Evolutionary conservation across 92 coral and sea anemone genomes (phyloP), one percentile per base, ranked within the genome.

Genomic region (Phenganax subtilis): DNA sequence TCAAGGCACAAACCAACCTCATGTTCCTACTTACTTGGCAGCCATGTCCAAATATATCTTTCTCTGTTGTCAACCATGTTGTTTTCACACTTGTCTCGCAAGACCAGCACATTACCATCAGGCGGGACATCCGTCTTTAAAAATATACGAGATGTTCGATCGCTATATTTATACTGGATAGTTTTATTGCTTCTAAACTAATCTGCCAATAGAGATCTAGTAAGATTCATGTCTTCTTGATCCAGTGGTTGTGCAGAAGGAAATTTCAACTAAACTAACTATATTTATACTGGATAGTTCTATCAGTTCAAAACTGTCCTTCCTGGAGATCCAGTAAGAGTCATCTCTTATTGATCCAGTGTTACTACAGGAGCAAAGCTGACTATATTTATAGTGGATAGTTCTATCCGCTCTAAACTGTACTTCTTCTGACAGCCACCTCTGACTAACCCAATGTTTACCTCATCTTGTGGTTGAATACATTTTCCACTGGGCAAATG

Each of bases 401-500:
- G 5, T 5, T 37, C 47, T 37, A 5, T 37, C 47, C 2, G 47
- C 5, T 37, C 47, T 37, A 5, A 37, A 37, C 47, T 5, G 47
- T 37, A 37, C 47, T 37, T 37, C 47, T 5, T 37, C 2, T 37
- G 47, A 37, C 2, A 37, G 47, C 47, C 47, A 37, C 47, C 67
- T 61, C 28, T 6, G 3, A 1, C 28, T 61, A 14, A 61, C 25
- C 53, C 2, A 56, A 10, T 17, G 28, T 90, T 86, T 74, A 94
- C 98, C 80, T 88, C 94, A 15, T 93, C 87, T 30, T 82, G 60
- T 12, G 97, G 86, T 28, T 89, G 90, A 81, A 92, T 86, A 78
- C 98, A 94, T 81, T 90, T 92, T 78, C 88, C 88, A 67, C 98
- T 94, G 52, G 87, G 88, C 56, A 92, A 80, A 71, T 94, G 98